Percentiles rank a stretch among this genome's conserved stretches.
Conservation (phyloP, 2,113 vertebrate species). For the Oryzias curvinotus region DNA sequence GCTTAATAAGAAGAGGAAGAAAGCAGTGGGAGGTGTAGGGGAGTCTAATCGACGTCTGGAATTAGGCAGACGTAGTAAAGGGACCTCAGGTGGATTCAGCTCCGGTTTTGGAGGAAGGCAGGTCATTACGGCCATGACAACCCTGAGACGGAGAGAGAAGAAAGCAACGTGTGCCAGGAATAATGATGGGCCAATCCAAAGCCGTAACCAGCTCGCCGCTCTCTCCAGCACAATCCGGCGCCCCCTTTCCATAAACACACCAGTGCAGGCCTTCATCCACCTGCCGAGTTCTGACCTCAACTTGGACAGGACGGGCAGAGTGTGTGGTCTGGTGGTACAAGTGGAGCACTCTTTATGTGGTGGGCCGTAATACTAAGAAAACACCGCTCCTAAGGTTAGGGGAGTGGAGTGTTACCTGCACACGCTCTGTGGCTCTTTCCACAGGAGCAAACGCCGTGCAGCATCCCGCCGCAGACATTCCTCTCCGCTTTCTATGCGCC, state of each 20-base stretch:
- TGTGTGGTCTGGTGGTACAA: constrained; percentile 50
- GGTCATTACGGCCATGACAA: constrained; percentile 68
- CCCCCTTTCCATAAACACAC: neutral
- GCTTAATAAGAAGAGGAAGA: constrained; percentile 60
- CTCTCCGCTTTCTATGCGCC: constrained; percentile 39
- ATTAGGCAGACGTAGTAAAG: constrained; percentile 28
- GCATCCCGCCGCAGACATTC: constrained; percentile 27
- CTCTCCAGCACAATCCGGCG: constrained; percentile 34
- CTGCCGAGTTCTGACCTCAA: constrained; percentile 64
- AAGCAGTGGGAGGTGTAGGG: constrained; percentile 35
- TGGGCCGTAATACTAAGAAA: constrained; percentile 45
- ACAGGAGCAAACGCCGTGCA: constrained; percentile 27
- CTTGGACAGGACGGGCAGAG: constrained; percentile 15
- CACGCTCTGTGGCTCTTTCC: constrained; percentile 52
- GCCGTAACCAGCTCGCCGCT: constrained; percentile 56
- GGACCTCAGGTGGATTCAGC: constrained; percentile 7
- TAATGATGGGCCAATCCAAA: constrained; percentile 70
- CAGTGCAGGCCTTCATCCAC: constrained; percentile 38
- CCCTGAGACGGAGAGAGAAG: constrained; percentile 45
- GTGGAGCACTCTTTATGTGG: constrained; percentile 48
- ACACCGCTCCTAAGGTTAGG: constrained; percentile 50
- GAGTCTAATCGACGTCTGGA: constrained; percentile 51
- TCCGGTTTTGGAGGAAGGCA: constrained; percentile 53
- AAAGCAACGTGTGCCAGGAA: constrained; percentile 68
- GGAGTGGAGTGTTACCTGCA: constrained; percentile 62